A percentile compares a stretch with the other conserved stretches of the same genome.
phyloP scores from a whole-genome alignment of 2,113 vertebrate species.

The Geothlypis trichas region DNA sequence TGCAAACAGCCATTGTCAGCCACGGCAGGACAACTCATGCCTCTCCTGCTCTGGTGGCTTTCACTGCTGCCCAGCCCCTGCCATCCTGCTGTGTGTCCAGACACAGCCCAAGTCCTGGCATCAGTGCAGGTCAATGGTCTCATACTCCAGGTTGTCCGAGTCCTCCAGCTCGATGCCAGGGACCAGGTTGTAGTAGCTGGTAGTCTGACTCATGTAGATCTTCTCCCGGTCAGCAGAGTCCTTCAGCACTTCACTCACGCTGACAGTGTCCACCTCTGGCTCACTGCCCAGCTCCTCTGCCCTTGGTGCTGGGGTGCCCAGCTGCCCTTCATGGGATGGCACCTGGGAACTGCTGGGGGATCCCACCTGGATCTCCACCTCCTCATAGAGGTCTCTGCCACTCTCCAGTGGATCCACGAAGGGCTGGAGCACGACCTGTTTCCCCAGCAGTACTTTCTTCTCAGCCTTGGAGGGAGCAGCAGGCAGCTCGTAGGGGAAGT shows the following conservation, averaged over 20 bases:
- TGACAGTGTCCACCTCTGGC: conserved; percentile 79
- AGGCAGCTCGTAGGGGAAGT: conserved; percentile 25
- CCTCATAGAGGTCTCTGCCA: conserved; percentile 83
- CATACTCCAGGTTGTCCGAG: conserved; percentile 85
- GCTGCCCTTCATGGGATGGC: background rate
- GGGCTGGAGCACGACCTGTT: conserved; percentile 76
- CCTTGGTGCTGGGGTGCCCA: background rate
- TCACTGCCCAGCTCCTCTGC: conserved; percentile 43
- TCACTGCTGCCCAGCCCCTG: background rate
- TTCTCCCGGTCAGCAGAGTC: conserved; percentile 87
- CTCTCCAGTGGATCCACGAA: conserved; percentile 69
- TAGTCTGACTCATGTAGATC: conserved; percentile 85
- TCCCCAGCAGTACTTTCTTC: conserved; percentile 73
- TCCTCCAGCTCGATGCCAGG: conserved; percentile 86
- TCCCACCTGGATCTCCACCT: conserved; percentile 82
- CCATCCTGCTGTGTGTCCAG: background rate
- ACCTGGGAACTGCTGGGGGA: conserved; percentile 70
- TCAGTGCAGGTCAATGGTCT: conserved; percentile 80
- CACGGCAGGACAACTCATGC: accelerated
- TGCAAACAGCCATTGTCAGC: background rate
- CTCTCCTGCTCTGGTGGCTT: background rate
- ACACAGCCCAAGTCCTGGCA: background rate
- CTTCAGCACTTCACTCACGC: conserved; percentile 85
- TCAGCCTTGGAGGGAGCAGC: background rate
- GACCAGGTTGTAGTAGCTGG: conserved; percentile 88